Evolutionary conservation across 2,888 invertebrate species (phyloP).

Genomic region (Hyposoter dolosus): DNA sequence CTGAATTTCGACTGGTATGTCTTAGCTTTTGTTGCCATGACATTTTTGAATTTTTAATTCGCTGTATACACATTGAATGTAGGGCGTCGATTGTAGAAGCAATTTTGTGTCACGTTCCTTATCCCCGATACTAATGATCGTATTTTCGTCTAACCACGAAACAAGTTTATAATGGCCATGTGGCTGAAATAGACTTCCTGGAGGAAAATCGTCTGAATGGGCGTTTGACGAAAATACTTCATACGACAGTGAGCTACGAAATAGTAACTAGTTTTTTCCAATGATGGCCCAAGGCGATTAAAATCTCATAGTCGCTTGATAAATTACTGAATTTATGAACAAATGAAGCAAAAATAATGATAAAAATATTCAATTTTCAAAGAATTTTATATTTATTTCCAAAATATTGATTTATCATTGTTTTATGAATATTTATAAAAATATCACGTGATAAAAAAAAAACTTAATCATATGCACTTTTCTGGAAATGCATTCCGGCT

Average conservation of each 20-base stretch:
- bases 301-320: background rate
- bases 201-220: no score
- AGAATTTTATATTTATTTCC: no score
- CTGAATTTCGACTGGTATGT: background rate
- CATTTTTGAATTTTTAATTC: background rate
- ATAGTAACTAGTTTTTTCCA: no score
- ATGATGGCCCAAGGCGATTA: background rate
- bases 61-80: background rate
- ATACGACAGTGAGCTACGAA: background rate
- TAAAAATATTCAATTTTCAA: background rate
- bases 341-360: background rate
- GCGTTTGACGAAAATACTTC: no score
- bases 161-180: no score
- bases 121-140: no score
- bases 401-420: no score
- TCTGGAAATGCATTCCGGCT: background rate
- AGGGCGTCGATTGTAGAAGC: no score
- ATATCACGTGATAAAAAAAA: background rate
- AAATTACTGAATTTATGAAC: background rate
- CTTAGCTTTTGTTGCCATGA: background rate
- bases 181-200: no score
- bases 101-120: no score
- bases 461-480: background rate
- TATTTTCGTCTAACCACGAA: no score
- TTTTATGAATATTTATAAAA: no score